phyloP scores from a whole-genome alignment of 2,113 vertebrate genomes.

The Bombycilla garrulus region DNA sequence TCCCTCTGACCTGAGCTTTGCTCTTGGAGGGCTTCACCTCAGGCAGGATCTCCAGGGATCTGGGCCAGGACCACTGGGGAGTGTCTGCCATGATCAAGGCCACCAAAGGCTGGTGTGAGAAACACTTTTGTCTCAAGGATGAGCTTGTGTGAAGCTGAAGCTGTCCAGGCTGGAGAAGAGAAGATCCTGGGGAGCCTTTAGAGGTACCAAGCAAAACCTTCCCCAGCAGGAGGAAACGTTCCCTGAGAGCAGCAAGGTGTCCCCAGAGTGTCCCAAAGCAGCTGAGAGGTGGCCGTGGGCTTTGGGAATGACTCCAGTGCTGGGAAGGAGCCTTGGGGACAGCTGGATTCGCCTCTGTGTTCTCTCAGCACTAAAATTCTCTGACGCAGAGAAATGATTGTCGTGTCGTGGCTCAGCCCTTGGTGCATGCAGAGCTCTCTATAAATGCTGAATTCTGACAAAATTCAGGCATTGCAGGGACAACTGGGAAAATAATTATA shows the following conservation, averaged over 20 bases:
- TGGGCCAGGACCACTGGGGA: background rate
- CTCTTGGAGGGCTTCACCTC: background rate
- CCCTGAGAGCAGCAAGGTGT: background rate
- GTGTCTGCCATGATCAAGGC: background rate
- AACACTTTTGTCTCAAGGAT: background rate
- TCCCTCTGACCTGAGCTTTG: background rate
- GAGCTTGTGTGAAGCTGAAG: background rate
- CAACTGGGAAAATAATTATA: conserved; percentile 31
- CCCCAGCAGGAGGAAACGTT: background rate
- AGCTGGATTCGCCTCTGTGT: background rate
- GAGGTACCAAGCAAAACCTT: background rate
- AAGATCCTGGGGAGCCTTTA: background rate
- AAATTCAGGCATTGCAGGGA: background rate
- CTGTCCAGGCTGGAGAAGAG: background rate
- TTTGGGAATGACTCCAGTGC: fast-evolving
- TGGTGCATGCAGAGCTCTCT: background rate
- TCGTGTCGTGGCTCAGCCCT: background rate
- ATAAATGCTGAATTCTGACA: background rate
- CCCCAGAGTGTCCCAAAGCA: fast-evolving
- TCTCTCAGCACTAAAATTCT: background rate
- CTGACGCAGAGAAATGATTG: background rate
- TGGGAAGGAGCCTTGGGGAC: background rate
- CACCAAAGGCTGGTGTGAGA: background rate
- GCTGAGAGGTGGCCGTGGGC: background rate
- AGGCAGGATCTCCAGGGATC: no score